Evolutionary conservation across 2,797 vertebrate genomes (phyloP), one percentile per base, ranked within the genome.

Genomic region (Onychomys torridus): DNA sequence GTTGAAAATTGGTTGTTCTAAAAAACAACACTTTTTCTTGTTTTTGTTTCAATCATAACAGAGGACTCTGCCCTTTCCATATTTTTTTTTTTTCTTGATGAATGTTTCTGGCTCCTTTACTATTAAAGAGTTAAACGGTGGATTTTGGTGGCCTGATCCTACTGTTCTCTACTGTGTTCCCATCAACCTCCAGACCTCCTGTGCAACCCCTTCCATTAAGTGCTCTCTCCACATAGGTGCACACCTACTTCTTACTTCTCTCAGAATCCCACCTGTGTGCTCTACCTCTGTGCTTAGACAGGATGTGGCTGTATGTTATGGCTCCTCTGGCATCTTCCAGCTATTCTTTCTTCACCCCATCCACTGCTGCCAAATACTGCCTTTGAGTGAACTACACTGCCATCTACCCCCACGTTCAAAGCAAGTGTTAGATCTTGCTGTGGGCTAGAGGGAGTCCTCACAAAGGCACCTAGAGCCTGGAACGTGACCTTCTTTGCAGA

Each of bases 331-430:
- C 4, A 8, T 21, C 29, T 27, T 17, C 52, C 2, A 2, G 21
- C 49, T 27, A 29, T n/a, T 7, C 10, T 69, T 25, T 52, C 52
- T 14, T 43, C 21, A 23, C 32, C 32, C 32, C 2, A 21, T 29
- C 23, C 19, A 2, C 25, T 27, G 59, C 14, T 14, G 2, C 46
- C 67, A 46, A 32, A 4, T 5, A 25, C 32, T 61, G 4, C 17
- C 46, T 43, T 9, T 40, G 37, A n/a, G 14, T 4, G 49, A 49
- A 43, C 29, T 10, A 34, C 25, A 32, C 59, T 27, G 16, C 0
- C 2, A n/a, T 25, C 52, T 14, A 55, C 76, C 3, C 2, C 0
- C 25, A 16, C 2, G 1, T 46, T 75, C 76, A 6, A 7, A 34
- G n/a, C 16, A 17, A 46, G 27, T 1, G 11, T 29, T 23, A 32